These are phyloP conservation scores for Disparrhopalites patrizii DNA, from an alignment of 2,888 invertebrate species.

Conservation along the genomic window DNA sequence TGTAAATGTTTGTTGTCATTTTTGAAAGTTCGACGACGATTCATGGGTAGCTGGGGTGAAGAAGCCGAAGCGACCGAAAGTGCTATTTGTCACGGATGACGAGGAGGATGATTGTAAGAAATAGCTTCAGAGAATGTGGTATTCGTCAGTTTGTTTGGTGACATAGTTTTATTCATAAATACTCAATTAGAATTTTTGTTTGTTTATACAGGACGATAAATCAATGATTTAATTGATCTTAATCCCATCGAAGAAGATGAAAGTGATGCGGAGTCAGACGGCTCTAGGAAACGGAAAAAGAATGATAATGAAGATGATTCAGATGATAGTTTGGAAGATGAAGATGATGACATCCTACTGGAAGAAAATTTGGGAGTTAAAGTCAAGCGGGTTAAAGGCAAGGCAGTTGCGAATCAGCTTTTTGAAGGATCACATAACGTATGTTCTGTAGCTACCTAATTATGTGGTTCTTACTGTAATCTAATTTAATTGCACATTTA, in stretches of 20 bases:
- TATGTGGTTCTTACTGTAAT: too few relatives aligned
- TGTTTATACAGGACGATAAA: conserved; percentile 86
- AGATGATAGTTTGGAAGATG: conserved; percentile 83
- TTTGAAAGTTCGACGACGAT: too few relatives aligned
- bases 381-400: conserved; percentile 77
- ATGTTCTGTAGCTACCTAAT: conserved; percentile 54
- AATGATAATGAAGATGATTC: conserved; percentile 76
- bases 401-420: conserved; percentile 82
- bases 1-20: too few relatives aligned
- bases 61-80: too few relatives aligned
- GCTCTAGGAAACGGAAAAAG: conserved; percentile 65
- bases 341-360: conserved; percentile 97
- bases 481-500: too few relatives aligned
- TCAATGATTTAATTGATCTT: conserved; percentile 93
- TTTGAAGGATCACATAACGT: conserved; percentile 84
- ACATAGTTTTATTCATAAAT: too few relatives aligned
- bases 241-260: conserved; percentile 85
- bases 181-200: too few relatives aligned
- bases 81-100: too few relatives aligned
- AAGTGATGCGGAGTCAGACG: conserved; percentile 69
- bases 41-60: too few relatives aligned
- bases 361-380: conserved; percentile 97
- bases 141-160: too few relatives aligned
- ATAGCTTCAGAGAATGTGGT: too few relatives aligned
- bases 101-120: too few relatives aligned